A percentile compares a stretch with the other conserved stretches of the same genome.
These are phyloP conservation scores for Thamnophis sirtalis DNA, from an alignment of 2,113 vertebrate genomes.

Conservation along the genomic window DNA sequence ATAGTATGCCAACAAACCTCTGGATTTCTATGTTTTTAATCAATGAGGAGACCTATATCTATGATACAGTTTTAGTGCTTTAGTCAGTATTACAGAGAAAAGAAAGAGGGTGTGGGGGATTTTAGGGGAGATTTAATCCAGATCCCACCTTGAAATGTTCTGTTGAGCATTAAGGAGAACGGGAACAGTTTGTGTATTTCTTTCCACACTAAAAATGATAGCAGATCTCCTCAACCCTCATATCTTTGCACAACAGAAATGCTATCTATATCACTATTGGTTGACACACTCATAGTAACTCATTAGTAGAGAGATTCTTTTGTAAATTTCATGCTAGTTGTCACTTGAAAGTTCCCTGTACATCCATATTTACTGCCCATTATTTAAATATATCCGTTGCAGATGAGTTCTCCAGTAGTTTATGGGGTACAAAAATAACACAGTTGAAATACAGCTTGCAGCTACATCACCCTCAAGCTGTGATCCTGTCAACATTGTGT, in stretches of 20 bases:
- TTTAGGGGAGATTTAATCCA: neutral
- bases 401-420: neutral
- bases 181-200: too few relatives aligned
- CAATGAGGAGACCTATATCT: neutral
- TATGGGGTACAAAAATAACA: neutral
- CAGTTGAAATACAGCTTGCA: neutral
- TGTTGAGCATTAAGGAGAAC: neutral
- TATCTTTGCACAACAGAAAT: neutral
- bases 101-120: neutral
- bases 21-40: neutral
- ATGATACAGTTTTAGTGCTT: neutral
- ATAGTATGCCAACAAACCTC: neutral
- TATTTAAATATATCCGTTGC: neutral
- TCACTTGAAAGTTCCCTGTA: neutral
- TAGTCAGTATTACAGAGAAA: neutral
- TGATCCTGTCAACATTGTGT: neutral
- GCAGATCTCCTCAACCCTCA: neutral
- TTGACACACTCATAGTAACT: neutral
- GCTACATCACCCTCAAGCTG: neutral
- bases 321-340: neutral
- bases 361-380: neutral
- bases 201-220: neutral
- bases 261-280: neutral
- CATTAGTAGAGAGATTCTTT: neutral
- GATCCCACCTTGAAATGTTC: neutral